Base-by-base conservation (phyloP, 2,888 invertebrate genomes). In the Bellardia bayeri region DNA sequence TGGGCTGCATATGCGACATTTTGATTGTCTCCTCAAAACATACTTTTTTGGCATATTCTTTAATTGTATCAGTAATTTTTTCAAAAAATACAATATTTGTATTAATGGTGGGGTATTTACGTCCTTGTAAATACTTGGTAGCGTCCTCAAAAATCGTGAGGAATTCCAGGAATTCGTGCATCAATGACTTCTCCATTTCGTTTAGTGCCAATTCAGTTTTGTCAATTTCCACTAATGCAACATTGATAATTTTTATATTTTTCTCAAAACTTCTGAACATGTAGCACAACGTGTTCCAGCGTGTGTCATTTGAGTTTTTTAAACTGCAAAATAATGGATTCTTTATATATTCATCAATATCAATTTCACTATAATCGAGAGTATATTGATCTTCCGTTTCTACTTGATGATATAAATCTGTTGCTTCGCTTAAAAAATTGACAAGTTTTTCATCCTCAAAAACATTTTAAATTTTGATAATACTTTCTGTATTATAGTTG, bases 241-340 rank as follows among this genome's bases (percentile, higher is more conserved):
- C 42, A n/a, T 79, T 79, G 5, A 79, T 16, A 3, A 79, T 49
- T 51, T 61, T 79, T 16, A 56, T 16, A 40, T 79, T 69, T 42
- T 45, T 40, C 5, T 23, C 23, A 61, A 79, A 69, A 16, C 69
- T 79, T 49, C 13, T 45, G 11, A 61, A 79, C 58, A 79, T 79
- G 3, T 30, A n/a, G 23, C 58, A 58, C 7, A 64, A 49, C 0
- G 51, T 76, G 8, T 75, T 64, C 54, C 64, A 64, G 2, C 64
- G 2, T n/a, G 76, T 76, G 11, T 79, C 79, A 37, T 69, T 79
- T 11, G 45, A 61, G 4, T 79, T 79, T 61, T 69, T 79, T 58
- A 51, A 49, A 2, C 13, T 61, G 11, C 16, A 14, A 6, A 45
- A 1, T 1, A n/a, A 23, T 69, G 14, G 2, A 14, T 7, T 51